These are phyloP conservation scores for Paradoxurus hermaphroditus DNA, from an alignment of 2,113 vertebrate genomes.

Conservation along the genomic window DNA sequence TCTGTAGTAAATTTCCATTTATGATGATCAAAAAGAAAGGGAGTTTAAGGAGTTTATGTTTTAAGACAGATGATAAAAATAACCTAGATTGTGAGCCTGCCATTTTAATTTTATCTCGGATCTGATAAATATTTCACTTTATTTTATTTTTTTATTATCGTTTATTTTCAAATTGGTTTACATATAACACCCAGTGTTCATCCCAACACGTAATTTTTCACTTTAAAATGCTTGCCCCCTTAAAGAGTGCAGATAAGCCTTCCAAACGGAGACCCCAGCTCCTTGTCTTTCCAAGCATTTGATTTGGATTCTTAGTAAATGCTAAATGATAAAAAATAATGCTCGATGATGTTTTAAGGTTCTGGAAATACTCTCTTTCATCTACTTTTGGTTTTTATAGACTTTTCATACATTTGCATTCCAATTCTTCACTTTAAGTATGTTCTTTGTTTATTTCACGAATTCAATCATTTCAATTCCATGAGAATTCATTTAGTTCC, in stretches of 20 bases:
- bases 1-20: constrained; percentile 56
- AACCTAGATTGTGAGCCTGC: constrained; percentile 40
- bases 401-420: constrained; percentile 2
- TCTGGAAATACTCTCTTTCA: constrained; percentile 10
- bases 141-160: too few relatives aligned
- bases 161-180: too few relatives aligned
- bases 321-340: constrained; percentile 44
- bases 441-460: constrained; percentile 11
- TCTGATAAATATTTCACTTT: constrained; percentile 46
- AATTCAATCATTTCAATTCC: background rate
- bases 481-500: background rate
- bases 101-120: constrained; percentile 60
- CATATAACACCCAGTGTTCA: too few relatives aligned
- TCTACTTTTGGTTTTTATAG: constrained; percentile 30
- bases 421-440: background rate
- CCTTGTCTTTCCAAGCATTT: constrained; percentile 39
- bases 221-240: constrained; percentile 28
- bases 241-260: constrained; percentile 31
- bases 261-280: background rate
- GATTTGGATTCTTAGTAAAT: background rate
- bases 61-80: constrained; percentile 52
- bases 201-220: too few relatives aligned
- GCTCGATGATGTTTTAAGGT: background rate
- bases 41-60: constrained; percentile 46
- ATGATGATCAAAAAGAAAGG: constrained; percentile 53